Percentiles rank a stretch among this genome's conserved stretches.
Conservation (phyloP, 2,113 vertebrate species). For the Nettapus auritus region DNA sequence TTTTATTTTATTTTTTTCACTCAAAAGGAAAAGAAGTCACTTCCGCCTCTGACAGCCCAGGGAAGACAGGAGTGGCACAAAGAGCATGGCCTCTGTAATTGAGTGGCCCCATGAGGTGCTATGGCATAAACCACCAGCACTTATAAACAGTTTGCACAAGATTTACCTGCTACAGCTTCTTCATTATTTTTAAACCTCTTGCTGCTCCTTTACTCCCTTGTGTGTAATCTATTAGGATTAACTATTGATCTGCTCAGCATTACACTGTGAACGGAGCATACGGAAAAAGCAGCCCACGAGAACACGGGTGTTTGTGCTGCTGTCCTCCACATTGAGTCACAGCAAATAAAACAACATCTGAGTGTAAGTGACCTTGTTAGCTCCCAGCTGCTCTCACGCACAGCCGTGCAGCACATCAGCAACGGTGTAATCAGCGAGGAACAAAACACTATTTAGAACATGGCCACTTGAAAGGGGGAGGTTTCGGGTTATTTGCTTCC, state of each 20-base stretch:
- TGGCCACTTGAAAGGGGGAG: not conserved
- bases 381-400: not conserved
- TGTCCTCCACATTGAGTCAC: not conserved
- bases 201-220: not conserved
- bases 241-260: not conserved
- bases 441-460: not conserved
- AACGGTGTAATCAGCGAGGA: not conserved
- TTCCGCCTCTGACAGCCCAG: not conserved
- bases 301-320: not conserved
- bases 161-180: not conserved
- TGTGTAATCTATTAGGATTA: not conserved
- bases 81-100: fast-evolving
- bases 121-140: not conserved
- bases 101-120: not conserved
- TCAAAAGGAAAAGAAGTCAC: not conserved
- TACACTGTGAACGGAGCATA: not conserved
- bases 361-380: not conserved
- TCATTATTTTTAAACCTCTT: not conserved
- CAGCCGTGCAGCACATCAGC: not conserved
- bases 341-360: not conserved
- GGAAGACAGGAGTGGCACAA: not conserved
- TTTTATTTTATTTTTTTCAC: not conserved
- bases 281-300: not conserved
- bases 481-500: constrained; percentile 19
- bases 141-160: not conserved